Evolutionary conservation across 1,140 invertebrate genomes (phyloP).

Genomic region (Microplitis demolitor): DNA sequence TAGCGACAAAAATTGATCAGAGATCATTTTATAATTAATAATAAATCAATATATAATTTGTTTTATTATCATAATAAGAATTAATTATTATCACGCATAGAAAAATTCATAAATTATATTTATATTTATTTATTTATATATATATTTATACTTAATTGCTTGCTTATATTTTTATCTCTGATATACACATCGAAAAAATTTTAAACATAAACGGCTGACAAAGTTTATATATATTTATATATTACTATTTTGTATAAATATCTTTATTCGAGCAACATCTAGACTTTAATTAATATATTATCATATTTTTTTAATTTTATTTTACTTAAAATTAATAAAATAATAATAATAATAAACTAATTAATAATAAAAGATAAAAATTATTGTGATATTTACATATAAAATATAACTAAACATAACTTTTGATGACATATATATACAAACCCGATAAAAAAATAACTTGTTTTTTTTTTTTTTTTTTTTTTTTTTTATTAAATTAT

Average conservation of each 20-base stretch:
- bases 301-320: too few relatives aligned
- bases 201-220: too few relatives aligned
- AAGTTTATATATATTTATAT: too few relatives aligned
- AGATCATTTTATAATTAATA: too few relatives aligned
- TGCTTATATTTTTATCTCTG: neutral
- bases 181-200: neutral
- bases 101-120: neutral
- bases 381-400: neutral
- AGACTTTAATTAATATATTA: too few relatives aligned
- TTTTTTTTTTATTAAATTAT: neutral
- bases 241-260: too few relatives aligned
- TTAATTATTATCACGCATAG: neutral
- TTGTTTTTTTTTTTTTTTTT: neutral
- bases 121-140: neutral
- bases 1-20: too few relatives aligned
- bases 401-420: neutral
- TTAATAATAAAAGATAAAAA: neutral
- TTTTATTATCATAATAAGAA: too few relatives aligned
- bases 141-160: neutral
- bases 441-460: slow-evolving; percentile 28
- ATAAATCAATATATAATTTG: too few relatives aligned
- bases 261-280: too few relatives aligned
- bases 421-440: slow-evolving; percentile 15
- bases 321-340: neutral
- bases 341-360: neutral